Evolutionary conservation across 1,140 invertebrate species (phyloP), one percentile per base, ranked within the genome.

Genomic region (Dermatophagoides farinae): DNA sequence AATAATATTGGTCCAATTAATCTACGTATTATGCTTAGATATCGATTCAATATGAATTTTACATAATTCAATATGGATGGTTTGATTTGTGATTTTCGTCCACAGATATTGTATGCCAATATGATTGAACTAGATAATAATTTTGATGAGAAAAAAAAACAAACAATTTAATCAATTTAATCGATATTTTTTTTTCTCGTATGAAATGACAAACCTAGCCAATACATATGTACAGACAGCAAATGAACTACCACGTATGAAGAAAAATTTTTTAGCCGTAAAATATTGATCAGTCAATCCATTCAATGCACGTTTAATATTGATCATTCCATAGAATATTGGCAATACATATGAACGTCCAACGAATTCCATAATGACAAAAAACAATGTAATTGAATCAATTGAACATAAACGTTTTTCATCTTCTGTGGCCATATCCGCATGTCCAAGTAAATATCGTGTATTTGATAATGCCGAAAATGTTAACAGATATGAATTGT

Each of bases 1-100:
- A 60, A 52, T 11, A 60, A 50, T 37, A 60, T 60, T n/a, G 58
- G 58, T 40, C 58, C 58, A 37, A 60, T 52, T 52, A 60, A 18
- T 18, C 44, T 10, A 12, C 58, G 41, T 5, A 31, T 18, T 11
- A 23, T 18, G 44, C 58, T 60, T 12, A 60, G 25, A 12, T 41
- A 60, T 52, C 58, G 43, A 37, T 60, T 60, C 6, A 43, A 8
- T 25, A 52, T 12, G 50, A 23, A 60, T 41, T 49, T 49, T 16
- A 60, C 6, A 37, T 60, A 60, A 50, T 37, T 23, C 6, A 25
- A 8, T 40, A 37, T 2, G 1, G 23, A 38, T n/a, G 18, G 44
- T 43, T 60, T 60, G 10, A 37, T 16, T 23, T 18, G n/a, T n/a
- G 14, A 16, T 41, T 60, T 60, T n/a, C 18, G n/a, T 11, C 10